Evolutionary conservation across 2,113 vertebrate genomes (phyloP).

Genomic region (Plectropomus leopardus): DNA sequence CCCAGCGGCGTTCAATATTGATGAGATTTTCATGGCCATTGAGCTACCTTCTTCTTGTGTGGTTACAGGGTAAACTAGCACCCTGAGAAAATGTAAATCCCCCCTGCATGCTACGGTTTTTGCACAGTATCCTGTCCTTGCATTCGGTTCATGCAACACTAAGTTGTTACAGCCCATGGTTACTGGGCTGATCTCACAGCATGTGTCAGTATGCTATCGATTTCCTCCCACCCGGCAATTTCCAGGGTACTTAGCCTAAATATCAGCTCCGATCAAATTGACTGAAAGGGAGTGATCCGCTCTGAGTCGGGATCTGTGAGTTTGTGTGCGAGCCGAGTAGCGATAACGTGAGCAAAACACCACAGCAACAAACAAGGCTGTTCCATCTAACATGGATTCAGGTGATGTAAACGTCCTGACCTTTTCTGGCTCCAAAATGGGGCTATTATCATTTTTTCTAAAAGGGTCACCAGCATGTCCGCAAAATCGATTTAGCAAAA

Average conservation of each 20-base stretch:
- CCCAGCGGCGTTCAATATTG: conserved; percentile 68
- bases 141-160: conserved; percentile 25
- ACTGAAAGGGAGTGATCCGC: conserved; percentile 53
- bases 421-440: conserved; percentile 21
- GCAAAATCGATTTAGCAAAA: conserved; percentile 48
- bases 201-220: conserved; percentile 66
- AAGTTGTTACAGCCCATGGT: conserved; percentile 23
- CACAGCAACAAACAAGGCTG: neutral
- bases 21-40: conserved; percentile 58
- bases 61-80: conserved; percentile 12
- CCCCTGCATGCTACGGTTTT: neutral
- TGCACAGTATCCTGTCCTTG: conserved; percentile 24
- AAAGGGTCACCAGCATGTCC: conserved; percentile 64
- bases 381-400: neutral
- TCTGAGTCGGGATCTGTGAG: conserved; percentile 25
- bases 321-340: conserved; percentile 19
- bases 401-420: conserved; percentile 21
- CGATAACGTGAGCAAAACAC: conserved; percentile 22
- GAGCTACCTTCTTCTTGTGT: conserved; percentile 32
- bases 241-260: conserved; percentile 76
- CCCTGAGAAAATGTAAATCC: conserved; percentile 28
- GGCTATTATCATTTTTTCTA: conserved; percentile 48
- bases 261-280: conserved; percentile 69
- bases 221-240: conserved; percentile 70
- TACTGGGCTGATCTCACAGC: conserved; percentile 34